These are phyloP conservation scores for Iphiclides podalirius DNA, from an alignment of 2,888 invertebrate genomes.

Conservation along the genomic window DNA sequence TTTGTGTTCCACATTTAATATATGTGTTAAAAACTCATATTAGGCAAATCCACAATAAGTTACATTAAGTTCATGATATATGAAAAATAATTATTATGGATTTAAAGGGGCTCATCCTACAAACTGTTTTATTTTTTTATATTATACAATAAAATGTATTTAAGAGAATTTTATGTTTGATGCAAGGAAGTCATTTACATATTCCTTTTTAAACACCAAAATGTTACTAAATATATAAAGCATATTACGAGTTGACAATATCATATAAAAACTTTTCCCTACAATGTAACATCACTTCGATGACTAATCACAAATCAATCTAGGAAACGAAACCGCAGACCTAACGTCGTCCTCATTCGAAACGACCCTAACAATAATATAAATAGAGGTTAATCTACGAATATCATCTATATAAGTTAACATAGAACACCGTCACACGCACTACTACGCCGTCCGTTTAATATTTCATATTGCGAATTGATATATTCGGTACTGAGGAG, in stretches of 20 bases:
- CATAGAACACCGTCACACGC: too few relatives aligned
- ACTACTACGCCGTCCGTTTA: too few relatives aligned
- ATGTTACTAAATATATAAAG: slow-evolving; percentile 5
- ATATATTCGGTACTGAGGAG: slow-evolving; percentile 5
- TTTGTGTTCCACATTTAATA: neutral
- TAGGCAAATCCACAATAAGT: neutral
- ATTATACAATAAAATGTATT: neutral
- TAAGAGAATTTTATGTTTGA: too few relatives aligned
- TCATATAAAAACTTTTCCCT: too few relatives aligned
- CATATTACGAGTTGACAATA: too few relatives aligned
- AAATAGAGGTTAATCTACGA: slow-evolving; percentile 21
- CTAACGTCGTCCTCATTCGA: slow-evolving; percentile 9
- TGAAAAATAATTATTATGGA: neutral
- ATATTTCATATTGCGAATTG: slow-evolving; percentile 2
- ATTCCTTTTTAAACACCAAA: neutral
- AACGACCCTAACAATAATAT: slow-evolving; percentile 11
- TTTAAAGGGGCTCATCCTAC: neutral
- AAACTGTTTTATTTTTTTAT: neutral
- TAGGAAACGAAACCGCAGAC: slow-evolving; percentile 14
- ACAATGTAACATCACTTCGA: slow-evolving; percentile 5
- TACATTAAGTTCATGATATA: neutral
- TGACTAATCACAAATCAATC: slow-evolving; percentile 20
- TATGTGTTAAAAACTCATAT: neutral
- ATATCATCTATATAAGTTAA: slow-evolving; percentile 22
- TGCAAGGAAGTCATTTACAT: too few relatives aligned